Percentiles rank a stretch among this genome's conserved stretches.
These are phyloP conservation scores for Eretmocerus hayati DNA, from an alignment of 2,888 invertebrate species.

Conservation along the genomic window DNA sequence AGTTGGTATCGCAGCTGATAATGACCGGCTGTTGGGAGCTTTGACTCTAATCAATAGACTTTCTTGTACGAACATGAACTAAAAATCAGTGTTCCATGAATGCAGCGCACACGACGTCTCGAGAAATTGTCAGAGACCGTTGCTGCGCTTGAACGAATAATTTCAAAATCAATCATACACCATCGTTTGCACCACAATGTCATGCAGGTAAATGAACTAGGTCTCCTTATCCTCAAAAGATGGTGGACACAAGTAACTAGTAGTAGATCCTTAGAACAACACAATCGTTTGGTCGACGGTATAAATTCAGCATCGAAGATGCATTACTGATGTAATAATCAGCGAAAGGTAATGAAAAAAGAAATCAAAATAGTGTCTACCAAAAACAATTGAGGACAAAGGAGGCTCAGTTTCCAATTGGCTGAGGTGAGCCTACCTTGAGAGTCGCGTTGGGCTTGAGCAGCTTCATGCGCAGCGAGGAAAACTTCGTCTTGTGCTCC, in stretches of 20 bases:
- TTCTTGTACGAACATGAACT: background rate
- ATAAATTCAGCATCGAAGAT: too few species aligned
- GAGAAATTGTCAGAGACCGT: constrained; percentile 45
- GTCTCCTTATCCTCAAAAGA: constrained; percentile 35
- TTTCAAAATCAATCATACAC: too few species aligned
- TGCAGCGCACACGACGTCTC: constrained; percentile 21
- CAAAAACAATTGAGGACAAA: background rate
- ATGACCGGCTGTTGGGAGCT: too few species aligned
- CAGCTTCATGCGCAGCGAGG: constrained; percentile 74
- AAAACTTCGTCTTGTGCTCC: constrained; percentile 66
- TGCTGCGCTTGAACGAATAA: constrained; percentile 44
- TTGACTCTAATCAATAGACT: background rate
- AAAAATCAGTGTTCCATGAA: background rate
- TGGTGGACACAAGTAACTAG: constrained; percentile 42
- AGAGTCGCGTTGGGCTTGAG: constrained; percentile 75
- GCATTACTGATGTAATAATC: background rate
- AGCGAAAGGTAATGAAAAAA: background rate
- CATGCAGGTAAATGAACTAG: constrained; percentile 37
- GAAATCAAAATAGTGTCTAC: background rate
- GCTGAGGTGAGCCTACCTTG: constrained; percentile 73
- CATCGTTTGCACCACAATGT: constrained; percentile 42
- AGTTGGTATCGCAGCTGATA: too few species aligned
- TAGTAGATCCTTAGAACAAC: too few species aligned
- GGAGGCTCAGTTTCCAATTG: constrained; percentile 31
- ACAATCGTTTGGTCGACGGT: too few species aligned